Evolutionary conservation across 2,888 invertebrate species (phyloP), one percentile per base, ranked within the genome.

Genomic region (Biston stratarius): DNA sequence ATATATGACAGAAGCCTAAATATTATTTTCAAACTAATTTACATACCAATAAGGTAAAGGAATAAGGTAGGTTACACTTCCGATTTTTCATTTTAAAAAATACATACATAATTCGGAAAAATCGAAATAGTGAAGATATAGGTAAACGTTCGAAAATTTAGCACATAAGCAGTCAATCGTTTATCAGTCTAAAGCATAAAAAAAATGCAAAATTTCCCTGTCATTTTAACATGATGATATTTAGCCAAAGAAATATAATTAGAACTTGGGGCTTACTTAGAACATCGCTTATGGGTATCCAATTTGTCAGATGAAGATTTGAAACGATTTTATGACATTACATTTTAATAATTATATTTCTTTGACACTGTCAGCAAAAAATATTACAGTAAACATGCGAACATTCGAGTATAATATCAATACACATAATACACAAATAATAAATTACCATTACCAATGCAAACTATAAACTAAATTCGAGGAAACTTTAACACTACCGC

Each of bases 111-210:
- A 60, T 76, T 75, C 77, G 48, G 66, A 71, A 66, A 71, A 55
- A 59, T 57, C 75, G 67, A 70, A 67, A 61, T 64, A 69, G 38
- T 69, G 68, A 58, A 61, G 57, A 66, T 24, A 59, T 64, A 64
- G 60, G 78, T 80, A 84, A 82, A 86, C 72, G 70, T 76, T 83
- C 81, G 80, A 83, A 88, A 87, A 86, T 87, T 91, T 90, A 90
- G 90, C 90, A 90, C 90, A 85, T 79, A 78, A 82, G 74, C 88
- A 90, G 89, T 90, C 88, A 77, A 77, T 81, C 71, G 75, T 78
- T 78, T 70, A 75, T 89, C 88, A 90, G 88, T 89, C 89, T 82
- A 80, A 81, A 84, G 78, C 80, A 82, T 82, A 78, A 78, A 86
- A 82, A 74, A 88, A 90, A 90, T 90, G 89, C 89, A 85, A 67